Conservation (phyloP, 2,888 invertebrate species). For the Hymenopus coronatus region DNA sequence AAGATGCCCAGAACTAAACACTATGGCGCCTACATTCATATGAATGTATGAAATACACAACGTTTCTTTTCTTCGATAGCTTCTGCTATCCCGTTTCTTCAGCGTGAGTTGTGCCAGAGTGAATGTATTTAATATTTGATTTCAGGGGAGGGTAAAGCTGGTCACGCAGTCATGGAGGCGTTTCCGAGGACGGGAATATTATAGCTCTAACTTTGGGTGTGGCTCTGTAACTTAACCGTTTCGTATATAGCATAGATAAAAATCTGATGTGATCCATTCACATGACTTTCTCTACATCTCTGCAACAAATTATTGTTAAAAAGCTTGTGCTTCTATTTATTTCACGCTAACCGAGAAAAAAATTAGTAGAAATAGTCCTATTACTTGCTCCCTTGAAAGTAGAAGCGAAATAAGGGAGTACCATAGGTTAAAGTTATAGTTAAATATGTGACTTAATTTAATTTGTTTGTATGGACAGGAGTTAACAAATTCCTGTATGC, state of each 20-base stretch:
- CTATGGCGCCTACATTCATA: not conserved
- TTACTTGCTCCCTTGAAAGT: no score
- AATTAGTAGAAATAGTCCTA: no score
- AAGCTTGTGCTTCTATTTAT: no score
- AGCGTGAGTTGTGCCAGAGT: not conserved
- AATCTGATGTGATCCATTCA: no score
- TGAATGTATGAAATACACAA: not conserved
- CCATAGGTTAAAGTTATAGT: no score
- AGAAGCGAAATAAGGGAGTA: no score
- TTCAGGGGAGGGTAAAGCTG: not conserved
- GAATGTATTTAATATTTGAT: not conserved
- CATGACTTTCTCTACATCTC: no score
- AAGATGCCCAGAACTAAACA: not conserved
- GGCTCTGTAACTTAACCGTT: not conserved
- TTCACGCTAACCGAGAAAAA: no score
- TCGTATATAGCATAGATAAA: not conserved
- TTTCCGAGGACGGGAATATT: not conserved
- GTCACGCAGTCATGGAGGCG: not conserved
- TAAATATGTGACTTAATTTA: no score
- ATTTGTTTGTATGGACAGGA: no score
- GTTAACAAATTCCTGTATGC: no score
- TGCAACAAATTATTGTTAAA: no score
- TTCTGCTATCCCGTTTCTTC: not conserved
- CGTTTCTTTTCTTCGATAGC: not conserved
- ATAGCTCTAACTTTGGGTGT: not conserved